Base-by-base conservation (phyloP, 2,888 invertebrate genomes). In the Bedellia somnulentella region DNA sequence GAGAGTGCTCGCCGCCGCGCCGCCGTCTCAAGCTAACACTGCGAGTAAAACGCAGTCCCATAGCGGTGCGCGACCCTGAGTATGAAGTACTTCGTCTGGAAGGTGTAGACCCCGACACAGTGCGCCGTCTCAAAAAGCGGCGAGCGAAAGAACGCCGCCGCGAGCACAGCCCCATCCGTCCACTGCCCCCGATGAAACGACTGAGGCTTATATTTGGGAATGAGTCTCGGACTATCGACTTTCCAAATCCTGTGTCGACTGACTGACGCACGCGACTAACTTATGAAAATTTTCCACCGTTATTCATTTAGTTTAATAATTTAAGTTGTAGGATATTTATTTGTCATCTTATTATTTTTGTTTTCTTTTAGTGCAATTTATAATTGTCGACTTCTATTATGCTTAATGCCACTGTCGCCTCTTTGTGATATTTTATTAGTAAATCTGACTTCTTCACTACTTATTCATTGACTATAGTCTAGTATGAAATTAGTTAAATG, bases 121-220 rank as follows among this genome's bases (percentile, higher is more conserved):
- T 76, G 22, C 71, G 79, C 9, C 79, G 80, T 30, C 57, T 78
- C 32, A 81, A 81, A 46, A 81, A 73, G 59, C 78, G 78, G 29
- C 58, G 70, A 27, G 71, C 68, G 42, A 81, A 56, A 47, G 66
- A 66, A 42, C 60, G 64, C 33, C 64, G 64, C 39, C 73, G 75
- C 37, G 75, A 75, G 41, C 78, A 79, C 45, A 78, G 75, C 43
- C 71, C 71, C 37, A 59, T 75, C 52, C 68, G 68, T 57, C 80
- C 80, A 41, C 79, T 83, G 48, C 86, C 86, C 39, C 84, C 87
- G 29, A 86, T 87, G 81, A 93, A 93, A 68, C 82, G 93, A 50
- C 78, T 93, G 57, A 82, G 89, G 52, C 78, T 93, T 51, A 91
- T 90, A 49, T 87, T 93, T 51, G 92, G 93, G 44, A 90, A 91